Evolutionary conservation across 53 echinoderm and acorn worm genomes (phyloP).

Genomic region (Antedon mediterranea): DNA sequence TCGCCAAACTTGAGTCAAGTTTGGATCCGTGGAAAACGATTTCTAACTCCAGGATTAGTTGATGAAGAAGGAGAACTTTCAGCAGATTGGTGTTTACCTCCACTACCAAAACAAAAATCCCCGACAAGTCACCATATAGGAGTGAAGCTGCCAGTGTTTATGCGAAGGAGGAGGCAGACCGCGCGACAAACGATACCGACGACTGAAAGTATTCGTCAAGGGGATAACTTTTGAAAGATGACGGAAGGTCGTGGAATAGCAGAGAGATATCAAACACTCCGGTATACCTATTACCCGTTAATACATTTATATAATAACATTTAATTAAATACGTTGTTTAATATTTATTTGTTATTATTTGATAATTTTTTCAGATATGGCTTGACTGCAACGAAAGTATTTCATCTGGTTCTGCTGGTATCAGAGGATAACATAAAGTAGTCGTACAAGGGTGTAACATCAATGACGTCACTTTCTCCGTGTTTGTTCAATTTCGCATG

Average conservation of each 20-base stretch:
- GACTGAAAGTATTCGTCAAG: neutral
- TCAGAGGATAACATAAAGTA: too few species aligned
- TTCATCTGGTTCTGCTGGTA: too few species aligned
- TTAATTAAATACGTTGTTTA: too few species aligned
- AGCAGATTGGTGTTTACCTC: too few species aligned
- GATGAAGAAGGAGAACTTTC: neutral
- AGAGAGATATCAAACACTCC: neutral
- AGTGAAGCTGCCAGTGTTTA: neutral
- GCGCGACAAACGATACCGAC: neutral
- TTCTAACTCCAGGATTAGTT: neutral
- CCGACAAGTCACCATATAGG: neutral
- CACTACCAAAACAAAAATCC: neutral
- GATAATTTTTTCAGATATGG: too few species aligned
- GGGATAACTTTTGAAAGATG: neutral
- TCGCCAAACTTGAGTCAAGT: neutral
- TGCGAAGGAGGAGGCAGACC: neutral
- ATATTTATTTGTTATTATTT: too few species aligned
- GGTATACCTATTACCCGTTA: too few species aligned
- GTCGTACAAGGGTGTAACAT: too few species aligned
- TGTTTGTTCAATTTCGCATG: too few species aligned
- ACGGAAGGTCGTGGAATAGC: neutral
- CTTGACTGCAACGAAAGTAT: too few species aligned
- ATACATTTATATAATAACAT: too few species aligned
- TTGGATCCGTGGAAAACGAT: neutral
- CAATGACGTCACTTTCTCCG: too few species aligned